Evolutionary conservation across 2,797 vertebrate species (phyloP), one percentile per base, ranked within the genome.

Genomic region (Sebastes iracundus): DNA sequence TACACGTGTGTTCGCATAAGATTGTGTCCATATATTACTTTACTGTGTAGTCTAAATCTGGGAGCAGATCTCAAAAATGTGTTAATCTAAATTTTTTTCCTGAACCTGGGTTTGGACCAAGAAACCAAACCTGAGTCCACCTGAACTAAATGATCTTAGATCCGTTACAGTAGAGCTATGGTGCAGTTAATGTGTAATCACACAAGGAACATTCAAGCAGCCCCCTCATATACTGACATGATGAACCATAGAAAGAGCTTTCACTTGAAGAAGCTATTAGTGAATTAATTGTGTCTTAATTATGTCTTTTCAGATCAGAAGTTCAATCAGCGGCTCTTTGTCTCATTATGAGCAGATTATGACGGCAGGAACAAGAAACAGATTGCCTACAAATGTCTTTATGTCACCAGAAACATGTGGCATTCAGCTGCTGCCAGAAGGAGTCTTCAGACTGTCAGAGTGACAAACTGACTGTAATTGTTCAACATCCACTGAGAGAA

Each of bases 381-480:
- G 53, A 32, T 52, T 49, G 61, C 4, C n/a, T 23, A 55, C 18
- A 35, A 52, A 75, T 56, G 10, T 28, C 8, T 82, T 76, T 9
- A 77, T 70, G 68, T 42, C 59, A 58, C 22, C 35, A 53, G 20
- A 67, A 32, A 13, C 53, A 22, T 3, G 42, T 58, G 64, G n/a
- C 30, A 77, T 77, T 75, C 64, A 70, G 60, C 77, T 75, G 52
- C 59, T 79, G 72, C 71, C 65, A 67, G 76, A 72, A 71, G 3
- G 18, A 68, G 52, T 46, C 72, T 86, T 74, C 70, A 35, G 33
- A 79, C 77, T 58, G 75, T 88, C 87, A 69, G 64, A 28, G 67
- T 72, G 81, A 77, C 75, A 79, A 72, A 86, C 59, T 80, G 80
- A 71, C 58, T 81, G 80, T 81, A 77, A 77, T 79, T 80, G 69